Conservation (phyloP, 2,113 vertebrate species). For the Pteropus alecto region DNA sequence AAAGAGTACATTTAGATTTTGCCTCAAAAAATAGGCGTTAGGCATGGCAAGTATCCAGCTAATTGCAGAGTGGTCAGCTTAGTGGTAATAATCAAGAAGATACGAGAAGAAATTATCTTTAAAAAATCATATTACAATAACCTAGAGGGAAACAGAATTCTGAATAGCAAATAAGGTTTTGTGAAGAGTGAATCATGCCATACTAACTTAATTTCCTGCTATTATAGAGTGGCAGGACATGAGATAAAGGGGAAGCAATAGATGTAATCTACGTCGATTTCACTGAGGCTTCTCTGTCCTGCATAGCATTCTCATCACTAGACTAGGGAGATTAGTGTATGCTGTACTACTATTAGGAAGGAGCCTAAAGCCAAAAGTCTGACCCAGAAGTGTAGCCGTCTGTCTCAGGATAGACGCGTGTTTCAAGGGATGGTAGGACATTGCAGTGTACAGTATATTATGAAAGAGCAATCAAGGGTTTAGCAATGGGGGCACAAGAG, state of each 20-base stretch:
- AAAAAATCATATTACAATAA: neutral
- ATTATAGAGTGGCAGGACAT: slow-evolving; percentile 51
- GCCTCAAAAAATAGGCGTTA: neutral
- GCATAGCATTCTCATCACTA: neutral
- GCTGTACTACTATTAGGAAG: neutral
- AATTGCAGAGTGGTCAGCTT: slow-evolving; percentile 24
- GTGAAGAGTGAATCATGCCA: slow-evolving; percentile 53
- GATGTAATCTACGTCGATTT: slow-evolving; percentile 64
- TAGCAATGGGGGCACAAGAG: neutral
- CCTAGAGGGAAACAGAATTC: slow-evolving; percentile 18
- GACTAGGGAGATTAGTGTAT: neutral
- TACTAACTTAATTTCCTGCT: slow-evolving; percentile 69
- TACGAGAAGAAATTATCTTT: neutral
- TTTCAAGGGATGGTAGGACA: neutral
- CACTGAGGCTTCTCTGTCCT: slow-evolving; percentile 12
- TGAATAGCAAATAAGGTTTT: slow-evolving; percentile 58
- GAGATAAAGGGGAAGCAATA: slow-evolving; percentile 63
- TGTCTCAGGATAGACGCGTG: neutral
- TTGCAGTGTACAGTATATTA: neutral
- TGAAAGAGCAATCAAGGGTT: neutral
- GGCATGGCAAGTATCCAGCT: neutral
- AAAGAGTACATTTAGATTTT: neutral
- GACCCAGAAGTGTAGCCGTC: neutral
- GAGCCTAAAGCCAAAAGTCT: neutral
- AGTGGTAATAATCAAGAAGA: slow-evolving; percentile 28